Base-by-base conservation (phyloP, 2,888 invertebrate genomes). In the Microchrysa polita region DNA sequence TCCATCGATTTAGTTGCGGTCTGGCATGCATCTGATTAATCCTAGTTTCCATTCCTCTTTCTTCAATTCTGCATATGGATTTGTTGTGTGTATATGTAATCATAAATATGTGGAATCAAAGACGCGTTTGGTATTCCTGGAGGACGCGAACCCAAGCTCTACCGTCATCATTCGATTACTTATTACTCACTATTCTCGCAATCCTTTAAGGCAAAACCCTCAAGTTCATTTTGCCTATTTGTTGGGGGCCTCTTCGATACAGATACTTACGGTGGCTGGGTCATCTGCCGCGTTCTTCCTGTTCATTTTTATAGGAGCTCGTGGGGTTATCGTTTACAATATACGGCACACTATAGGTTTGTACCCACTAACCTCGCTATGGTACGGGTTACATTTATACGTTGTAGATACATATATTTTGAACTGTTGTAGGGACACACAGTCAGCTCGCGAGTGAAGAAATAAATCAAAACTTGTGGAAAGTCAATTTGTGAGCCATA, bases 401-500 rank as follows among this genome's bases (percentile, higher is more conserved):
- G 40, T 34, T 20, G 40, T 44, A 40, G 16, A 27, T 44, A 20
- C 44, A n/a, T 9, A 48, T 65, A 69, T 69, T 69, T 69, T 44
- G 55, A 55, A 57, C 16, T 53, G 40, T 55, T 22, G 20, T 53
- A 5, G 27, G 27, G 27, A 34, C 27, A 34, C 27, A 34, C 27
- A 34, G 27, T 10, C 67, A 20, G 18, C 34, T 67, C 5, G 40
- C 55, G 72, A 63, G 63, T 73, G 72, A 63, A 57, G 76, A 76
- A 76, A 76, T 76, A 76, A 76, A 76, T 76, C 76, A 76, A 76
- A 76, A 76, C 73, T 74, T 74, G 74, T 73, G 76, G 76, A 76
- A 76, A 76, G 74, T 76, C 76, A 76, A 76, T 76, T 76, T 76
- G 76, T 76, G 76, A 76, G 72, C 75, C 77, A 77, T 77, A 78